Evolutionary conservation across 1,140 invertebrate genomes (phyloP).

Genomic region (Druon quercuslanigerum): DNA sequence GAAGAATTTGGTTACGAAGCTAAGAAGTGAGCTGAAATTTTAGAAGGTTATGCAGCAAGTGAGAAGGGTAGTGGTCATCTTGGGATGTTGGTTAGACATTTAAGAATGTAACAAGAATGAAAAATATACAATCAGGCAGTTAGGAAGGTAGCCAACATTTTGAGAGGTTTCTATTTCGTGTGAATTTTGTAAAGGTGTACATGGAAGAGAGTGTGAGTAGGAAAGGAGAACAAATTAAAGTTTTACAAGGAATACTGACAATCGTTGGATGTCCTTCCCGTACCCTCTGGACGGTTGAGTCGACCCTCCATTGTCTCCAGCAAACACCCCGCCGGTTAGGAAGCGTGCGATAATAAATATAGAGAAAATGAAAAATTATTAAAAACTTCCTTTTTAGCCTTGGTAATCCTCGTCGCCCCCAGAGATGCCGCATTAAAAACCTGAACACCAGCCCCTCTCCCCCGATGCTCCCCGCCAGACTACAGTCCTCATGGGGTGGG

Average conservation of each 20-base stretch:
- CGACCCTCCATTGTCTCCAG: constrained; percentile 70
- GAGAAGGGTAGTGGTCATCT: no score
- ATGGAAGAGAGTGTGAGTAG: neutral
- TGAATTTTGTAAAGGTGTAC: neutral
- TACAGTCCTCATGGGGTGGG: constrained; percentile 69
- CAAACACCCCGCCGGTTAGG: constrained; percentile 69
- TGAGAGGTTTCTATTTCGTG: neutral
- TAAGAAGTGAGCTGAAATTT: no score
- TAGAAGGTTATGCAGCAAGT: no score
- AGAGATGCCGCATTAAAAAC: constrained; percentile 75
- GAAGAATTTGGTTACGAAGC: no score
- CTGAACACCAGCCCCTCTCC: constrained; percentile 33
- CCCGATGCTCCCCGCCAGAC: constrained; percentile 42
- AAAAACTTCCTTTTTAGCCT: constrained; percentile 77
- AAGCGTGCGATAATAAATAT: constrained; percentile 76
- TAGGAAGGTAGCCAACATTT: no score
- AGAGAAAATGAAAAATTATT: constrained; percentile 77
- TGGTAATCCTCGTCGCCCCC: constrained; percentile 74
- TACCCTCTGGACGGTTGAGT: constrained; percentile 43
- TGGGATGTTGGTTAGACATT: no score
- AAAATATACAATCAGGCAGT: no score
- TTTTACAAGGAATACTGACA: constrained; percentile 68
- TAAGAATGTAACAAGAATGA: no score
- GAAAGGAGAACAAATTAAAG: constrained; percentile 62
- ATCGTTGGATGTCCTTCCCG: constrained; percentile 59